These are phyloP conservation scores for Sinelater perroti DNA, from an alignment of 2,888 invertebrate genomes.

Conservation along the genomic window DNA sequence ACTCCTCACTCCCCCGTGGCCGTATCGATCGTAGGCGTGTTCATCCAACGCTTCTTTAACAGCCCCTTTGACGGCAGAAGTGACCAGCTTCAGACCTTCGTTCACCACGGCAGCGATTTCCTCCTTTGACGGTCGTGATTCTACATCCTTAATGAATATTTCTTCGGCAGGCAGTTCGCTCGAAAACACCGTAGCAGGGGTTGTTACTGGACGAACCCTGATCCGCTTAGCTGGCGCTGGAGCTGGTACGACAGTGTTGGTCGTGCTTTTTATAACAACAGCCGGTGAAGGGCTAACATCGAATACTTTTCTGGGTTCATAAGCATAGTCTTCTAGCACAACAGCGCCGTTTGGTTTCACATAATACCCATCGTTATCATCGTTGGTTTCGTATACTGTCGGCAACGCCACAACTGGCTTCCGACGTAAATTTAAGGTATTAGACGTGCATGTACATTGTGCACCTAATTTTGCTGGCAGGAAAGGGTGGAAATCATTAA, in stretches of 20 bases:
- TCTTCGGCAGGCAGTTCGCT: slow-evolving; percentile 34
- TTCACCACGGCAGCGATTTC: slow-evolving; percentile 47
- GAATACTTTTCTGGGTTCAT: slow-evolving; percentile 48
- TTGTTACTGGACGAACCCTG: slow-evolving; percentile 32
- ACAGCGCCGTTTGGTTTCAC: slow-evolving; percentile 22
- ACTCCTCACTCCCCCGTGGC: slow-evolving; percentile 69
- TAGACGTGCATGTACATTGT: slow-evolving; percentile 75
- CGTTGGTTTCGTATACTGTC: neutral
- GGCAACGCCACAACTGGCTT: slow-evolving; percentile 35
- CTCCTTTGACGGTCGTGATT: slow-evolving; percentile 34
- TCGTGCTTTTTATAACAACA: slow-evolving; percentile 31
- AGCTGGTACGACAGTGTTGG: slow-evolving; percentile 29
- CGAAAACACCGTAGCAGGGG: slow-evolving; percentile 22
- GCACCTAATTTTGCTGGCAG: slow-evolving; percentile 76
- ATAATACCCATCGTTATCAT: slow-evolving; percentile 43
- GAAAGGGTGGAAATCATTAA: slow-evolving; percentile 76
- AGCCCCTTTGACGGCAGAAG: slow-evolving; percentile 52
- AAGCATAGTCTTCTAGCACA: slow-evolving; percentile 49
- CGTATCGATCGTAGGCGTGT: slow-evolving; percentile 66
- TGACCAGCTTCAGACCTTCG: slow-evolving; percentile 48
- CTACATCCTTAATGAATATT: slow-evolving; percentile 39
- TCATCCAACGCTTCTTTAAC: slow-evolving; percentile 53
- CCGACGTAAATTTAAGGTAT: slow-evolving; percentile 61
- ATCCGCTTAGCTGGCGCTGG: slow-evolving; percentile 44
- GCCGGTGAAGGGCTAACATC: slow-evolving; percentile 49